These are phyloP conservation scores for Ornithoptera alexandrae DNA, from an alignment of 2,888 invertebrate species.

Conservation along the genomic window DNA sequence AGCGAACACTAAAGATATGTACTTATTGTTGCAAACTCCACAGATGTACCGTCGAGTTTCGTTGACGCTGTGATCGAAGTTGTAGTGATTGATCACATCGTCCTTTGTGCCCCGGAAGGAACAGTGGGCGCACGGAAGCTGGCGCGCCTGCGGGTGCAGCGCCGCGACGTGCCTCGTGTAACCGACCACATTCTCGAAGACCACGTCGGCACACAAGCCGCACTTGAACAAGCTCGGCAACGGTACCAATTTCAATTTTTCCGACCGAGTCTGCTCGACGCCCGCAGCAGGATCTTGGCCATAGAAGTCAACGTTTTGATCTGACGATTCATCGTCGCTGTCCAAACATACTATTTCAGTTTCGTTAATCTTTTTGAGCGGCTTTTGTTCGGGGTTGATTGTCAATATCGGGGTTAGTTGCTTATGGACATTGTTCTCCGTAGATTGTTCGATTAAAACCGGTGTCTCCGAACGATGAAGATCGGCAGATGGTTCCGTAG, in stretches of 20 bases:
- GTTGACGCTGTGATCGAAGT: conserved; percentile 29
- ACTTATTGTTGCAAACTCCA: conserved; percentile 9
- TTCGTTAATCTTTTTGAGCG: conserved; percentile 30
- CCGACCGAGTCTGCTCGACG: background rate
- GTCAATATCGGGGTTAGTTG: conserved; percentile 43
- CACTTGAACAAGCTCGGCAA: conserved; percentile 46
- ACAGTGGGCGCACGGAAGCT: conserved; percentile 42
- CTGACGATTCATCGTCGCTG: conserved; percentile 62
- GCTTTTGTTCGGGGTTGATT: conserved; percentile 39
- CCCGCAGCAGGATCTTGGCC: conserved; percentile 37
- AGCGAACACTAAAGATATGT: background rate
- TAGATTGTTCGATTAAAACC: background rate
- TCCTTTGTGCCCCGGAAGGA: conserved; percentile 29
- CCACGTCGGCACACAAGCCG: conserved; percentile 42
- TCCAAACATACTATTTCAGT: conserved; percentile 56
- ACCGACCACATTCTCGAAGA: conserved; percentile 37
- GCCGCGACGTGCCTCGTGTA: conserved; percentile 49
- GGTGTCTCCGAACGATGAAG: conserved; percentile 5
- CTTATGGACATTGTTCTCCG: conserved; percentile 4
- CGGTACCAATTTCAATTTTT: conserved; percentile 24
- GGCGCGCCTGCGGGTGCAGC: conserved; percentile 32
- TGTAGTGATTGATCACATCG: conserved; percentile 48
- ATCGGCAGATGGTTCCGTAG: background rate
- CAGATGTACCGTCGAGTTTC: conserved; percentile 5
- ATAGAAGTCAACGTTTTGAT: conserved; percentile 43